Percentiles rank a stretch among this genome's conserved stretches.
Evolutionary conservation across 2,113 vertebrate genomes (phyloP).

Genomic region (Thomomys bottae): DNA sequence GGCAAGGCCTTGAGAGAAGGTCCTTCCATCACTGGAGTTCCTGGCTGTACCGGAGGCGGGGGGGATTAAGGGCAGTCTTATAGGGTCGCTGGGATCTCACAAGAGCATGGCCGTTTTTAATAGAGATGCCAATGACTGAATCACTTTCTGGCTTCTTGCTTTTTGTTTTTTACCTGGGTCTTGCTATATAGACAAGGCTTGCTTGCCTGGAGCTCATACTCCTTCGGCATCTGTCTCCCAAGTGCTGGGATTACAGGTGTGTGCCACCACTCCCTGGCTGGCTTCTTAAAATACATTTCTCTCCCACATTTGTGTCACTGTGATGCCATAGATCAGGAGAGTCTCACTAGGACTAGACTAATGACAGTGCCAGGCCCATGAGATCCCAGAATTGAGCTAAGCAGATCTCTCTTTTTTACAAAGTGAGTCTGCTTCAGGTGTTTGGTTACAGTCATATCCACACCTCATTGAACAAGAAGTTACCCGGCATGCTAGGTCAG

Average conservation of each 20-base stretch:
- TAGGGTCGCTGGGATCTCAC: no score
- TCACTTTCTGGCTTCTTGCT: neutral
- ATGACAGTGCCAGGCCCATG: neutral
- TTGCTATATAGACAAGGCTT: neutral
- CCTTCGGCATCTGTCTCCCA: no score
- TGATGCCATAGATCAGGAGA: no score
- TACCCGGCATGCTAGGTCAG: neutral
- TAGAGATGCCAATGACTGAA: neutral
- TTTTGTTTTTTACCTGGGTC: neutral
- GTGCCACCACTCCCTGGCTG: neutral
- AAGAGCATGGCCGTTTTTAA: neutral
- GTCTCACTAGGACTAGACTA: neutral
- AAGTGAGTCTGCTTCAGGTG: neutral
- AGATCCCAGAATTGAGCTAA: neutral
- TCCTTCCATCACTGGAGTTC: neutral
- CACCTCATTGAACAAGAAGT: neutral
- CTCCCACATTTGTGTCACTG: neutral
- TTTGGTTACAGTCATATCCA: neutral
- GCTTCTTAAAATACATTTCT: neutral
- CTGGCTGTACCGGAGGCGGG: no score
- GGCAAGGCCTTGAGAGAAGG: neutral
- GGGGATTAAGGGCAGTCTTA: neutral
- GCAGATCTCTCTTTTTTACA: neutral
- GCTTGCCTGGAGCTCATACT: neutral
- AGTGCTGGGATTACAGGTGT: no score